Conservation (phyloP, 2,888 invertebrate genomes). For the Protophormia terraenovae region DNA sequence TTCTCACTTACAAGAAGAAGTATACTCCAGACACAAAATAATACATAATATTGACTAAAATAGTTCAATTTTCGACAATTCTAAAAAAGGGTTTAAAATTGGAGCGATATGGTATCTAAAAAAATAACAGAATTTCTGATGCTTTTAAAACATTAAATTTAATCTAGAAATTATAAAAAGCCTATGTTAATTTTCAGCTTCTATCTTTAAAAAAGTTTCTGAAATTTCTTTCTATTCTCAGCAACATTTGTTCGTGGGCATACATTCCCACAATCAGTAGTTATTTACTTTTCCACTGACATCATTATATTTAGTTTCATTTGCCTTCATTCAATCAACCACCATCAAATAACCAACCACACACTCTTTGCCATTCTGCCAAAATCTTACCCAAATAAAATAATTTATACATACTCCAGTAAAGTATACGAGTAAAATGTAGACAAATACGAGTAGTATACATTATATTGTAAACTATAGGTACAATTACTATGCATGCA, state of each 20-base stretch:
- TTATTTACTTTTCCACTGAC: conserved; percentile 11
- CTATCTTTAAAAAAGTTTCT: too few relatives aligned
- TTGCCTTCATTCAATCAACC: conserved; percentile 48
- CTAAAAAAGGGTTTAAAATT: too few relatives aligned
- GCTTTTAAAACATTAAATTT: too few relatives aligned
- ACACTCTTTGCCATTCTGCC: neutral
- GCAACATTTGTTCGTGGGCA: neutral
- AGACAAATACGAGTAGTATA: neutral
- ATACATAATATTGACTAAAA: too few relatives aligned
- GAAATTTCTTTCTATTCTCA: too few relatives aligned
- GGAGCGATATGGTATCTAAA: too few relatives aligned
- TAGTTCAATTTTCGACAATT: too few relatives aligned
- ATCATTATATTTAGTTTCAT: conserved; percentile 1
- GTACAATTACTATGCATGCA: neutral
- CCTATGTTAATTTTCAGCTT: too few relatives aligned
- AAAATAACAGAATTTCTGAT: too few relatives aligned
- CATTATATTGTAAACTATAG: too few relatives aligned
- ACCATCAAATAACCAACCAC: conserved; percentile 20
- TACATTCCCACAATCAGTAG: neutral
- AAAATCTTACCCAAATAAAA: conserved; percentile 24
- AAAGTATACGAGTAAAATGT: neutral
- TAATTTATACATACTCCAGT: neutral
- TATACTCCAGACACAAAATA: neutral
- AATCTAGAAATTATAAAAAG: too few relatives aligned
- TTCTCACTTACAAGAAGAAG: neutral